A percentile compares a stretch with the other conserved stretches of the same genome.
Evolutionary conservation across 2,797 vertebrate species (phyloP).

Genomic region (Enteromius trimaculatus): DNA sequence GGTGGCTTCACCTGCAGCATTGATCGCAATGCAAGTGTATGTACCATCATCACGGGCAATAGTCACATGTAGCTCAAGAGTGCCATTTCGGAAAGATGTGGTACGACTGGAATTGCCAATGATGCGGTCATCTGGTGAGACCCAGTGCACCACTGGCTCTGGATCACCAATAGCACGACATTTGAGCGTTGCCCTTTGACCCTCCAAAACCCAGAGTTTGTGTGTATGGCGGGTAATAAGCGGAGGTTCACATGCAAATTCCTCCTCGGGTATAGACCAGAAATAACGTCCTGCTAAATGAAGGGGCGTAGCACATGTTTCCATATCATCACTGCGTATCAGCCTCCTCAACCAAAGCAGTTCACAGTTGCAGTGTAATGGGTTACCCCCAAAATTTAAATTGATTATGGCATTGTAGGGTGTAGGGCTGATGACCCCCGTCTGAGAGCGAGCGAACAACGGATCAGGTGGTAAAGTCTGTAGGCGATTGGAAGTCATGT

Average conservation of each 20-base stretch:
- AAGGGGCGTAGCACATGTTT: conserved; percentile 87
- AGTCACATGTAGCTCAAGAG: conserved; percentile 87
- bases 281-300: conserved; percentile 85
- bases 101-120: conserved; percentile 85
- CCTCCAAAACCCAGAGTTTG: conserved; percentile 80
- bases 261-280: conserved; percentile 81
- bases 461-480: conserved; percentile 89
- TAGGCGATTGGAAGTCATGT: conserved; percentile 93
- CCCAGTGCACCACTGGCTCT: conserved; percentile 79
- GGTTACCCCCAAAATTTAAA: conserved; percentile 91
- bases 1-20: conserved; percentile 89
- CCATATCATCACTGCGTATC: conserved; percentile 87
- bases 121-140: conserved; percentile 79
- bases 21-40: conserved; percentile 92
- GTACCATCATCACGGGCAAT: conserved; percentile 85
- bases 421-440: conserved; percentile 85
- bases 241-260: conserved; percentile 81
- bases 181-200: conserved; percentile 77
- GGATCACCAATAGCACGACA: conserved; percentile 82
- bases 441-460: conserved; percentile 86
- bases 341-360: conserved; percentile 89
- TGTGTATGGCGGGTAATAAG: conserved; percentile 82
- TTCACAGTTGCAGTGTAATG: conserved; percentile 93
- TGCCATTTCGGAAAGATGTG: conserved; percentile 89
- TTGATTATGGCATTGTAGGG: conserved; percentile 83